Evolutionary conservation across 2,113 vertebrate species (phyloP), one percentile per base, ranked within the genome.

Genomic region (Calonectris borealis): DNA sequence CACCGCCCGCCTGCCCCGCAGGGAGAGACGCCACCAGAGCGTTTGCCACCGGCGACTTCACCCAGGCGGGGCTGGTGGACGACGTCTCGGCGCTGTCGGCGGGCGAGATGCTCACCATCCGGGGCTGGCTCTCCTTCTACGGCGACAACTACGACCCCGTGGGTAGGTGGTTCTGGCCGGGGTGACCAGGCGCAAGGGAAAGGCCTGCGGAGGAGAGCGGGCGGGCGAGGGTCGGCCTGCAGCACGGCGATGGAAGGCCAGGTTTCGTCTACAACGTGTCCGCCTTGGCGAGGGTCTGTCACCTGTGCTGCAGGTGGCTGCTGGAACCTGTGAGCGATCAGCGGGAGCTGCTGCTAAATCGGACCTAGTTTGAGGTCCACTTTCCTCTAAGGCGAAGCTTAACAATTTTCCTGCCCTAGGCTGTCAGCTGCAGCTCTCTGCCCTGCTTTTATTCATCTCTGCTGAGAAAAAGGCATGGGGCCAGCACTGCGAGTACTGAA

Each of bases 31-130:
- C 99, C 18, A 99, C 98, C 14, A 94, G 99, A 65, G 98, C 99
- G 0, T 99, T 99, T 60, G 98, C 99, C 86, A 99, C 99, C 0
- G 99, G 99, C 1, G 99, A 99, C 97, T 99, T 99, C 96, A 98
- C 97, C 36, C 97, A 96, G 27, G 83, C 57, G 2, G 99, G 99
- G 8, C 97, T 99, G 60, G 99, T 98, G 77, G 99, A 99, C 65
- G 98, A 99, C 8, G 94, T 99, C 32, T 98, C 98, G 2, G 98
- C 95, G 83, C 95, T 99, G 85, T 98, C 98, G 0, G 97, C 98
- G 0, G 44, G 97, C 5, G 97, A 99, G 97, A 88, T 99, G 96
- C 94, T 99, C 49, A 96, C 98, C 13, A 97, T 99, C 68, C 98
- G 95, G 68, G 97, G 98, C 83, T 99, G 99, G 99, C 93, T 99